Conservation (phyloP, 1,140 invertebrate species). For the Tigriopus japonicus region DNA sequence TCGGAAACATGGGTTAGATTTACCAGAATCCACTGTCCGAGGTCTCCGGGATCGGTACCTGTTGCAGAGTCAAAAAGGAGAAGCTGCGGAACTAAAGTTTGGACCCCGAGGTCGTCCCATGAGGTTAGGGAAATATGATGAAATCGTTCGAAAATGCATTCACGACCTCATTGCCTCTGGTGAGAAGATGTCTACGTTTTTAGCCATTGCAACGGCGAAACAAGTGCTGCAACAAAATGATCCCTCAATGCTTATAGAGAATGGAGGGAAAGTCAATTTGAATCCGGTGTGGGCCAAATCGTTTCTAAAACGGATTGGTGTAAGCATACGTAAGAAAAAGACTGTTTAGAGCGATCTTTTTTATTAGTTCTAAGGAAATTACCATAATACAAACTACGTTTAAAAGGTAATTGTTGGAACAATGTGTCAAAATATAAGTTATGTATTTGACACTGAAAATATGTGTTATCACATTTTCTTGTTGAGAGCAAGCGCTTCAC, state of each 20-base stretch:
- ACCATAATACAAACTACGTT: neutral
- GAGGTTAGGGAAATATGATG: conserved; percentile 26
- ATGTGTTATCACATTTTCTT: too few relatives aligned
- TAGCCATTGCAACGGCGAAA: conserved; percentile 26
- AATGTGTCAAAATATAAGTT: too few relatives aligned
- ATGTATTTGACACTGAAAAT: too few relatives aligned
- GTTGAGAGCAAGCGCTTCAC: too few relatives aligned
- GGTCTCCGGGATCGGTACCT: conserved; percentile 25
- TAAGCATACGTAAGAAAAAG: conserved; percentile 15
- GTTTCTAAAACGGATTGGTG: conserved; percentile 22
- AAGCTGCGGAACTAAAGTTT: conserved; percentile 24
- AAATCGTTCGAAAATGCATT: conserved; percentile 26
- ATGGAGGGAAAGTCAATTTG: conserved; percentile 25
- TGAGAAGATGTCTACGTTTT: conserved; percentile 25
- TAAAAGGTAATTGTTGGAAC: too few relatives aligned
- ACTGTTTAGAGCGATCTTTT: neutral
- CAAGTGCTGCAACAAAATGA: conserved; percentile 26
- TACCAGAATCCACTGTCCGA: conserved; percentile 26
- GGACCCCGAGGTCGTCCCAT: conserved; percentile 24
- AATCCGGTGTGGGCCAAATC: conserved; percentile 27
- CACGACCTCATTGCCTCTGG: conserved; percentile 23
- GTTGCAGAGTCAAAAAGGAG: conserved; percentile 16
- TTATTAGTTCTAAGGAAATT: neutral
- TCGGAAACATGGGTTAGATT: conserved; percentile 22
- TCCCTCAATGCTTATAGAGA: conserved; percentile 23